Evolutionary conservation across 2,888 invertebrate genomes (phyloP), one percentile per base, ranked within the genome.

Genomic region (Agrochola circellaris): DNA sequence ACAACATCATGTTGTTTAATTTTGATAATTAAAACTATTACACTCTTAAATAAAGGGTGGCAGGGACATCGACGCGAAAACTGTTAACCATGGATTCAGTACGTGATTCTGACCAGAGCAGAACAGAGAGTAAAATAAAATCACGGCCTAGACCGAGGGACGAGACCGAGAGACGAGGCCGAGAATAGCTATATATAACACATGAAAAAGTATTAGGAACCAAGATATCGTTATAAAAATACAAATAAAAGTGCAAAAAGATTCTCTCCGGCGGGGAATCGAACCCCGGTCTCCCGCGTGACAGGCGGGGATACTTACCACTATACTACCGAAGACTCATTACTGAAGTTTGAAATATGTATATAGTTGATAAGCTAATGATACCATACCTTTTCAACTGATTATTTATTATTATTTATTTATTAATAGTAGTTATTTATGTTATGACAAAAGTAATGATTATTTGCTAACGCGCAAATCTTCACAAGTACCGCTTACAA

Each of bases 241-340:
- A 11, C 0, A 8, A n/a, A 13, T 8, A 42, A 48, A 79, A 65
- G 38, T 20, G 0, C 70, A 85, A 87, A 85, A 87, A 77, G 73
- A 54, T 34, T 65, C 94, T 94, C 95, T 94, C 95, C 96, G 96
- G 96, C 97, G 96, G 97, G 96, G 97, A 97, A 97, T 97, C 96
- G 96, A 97, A 97, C 97, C 96, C 96, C 96, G 96, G 97, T 97
- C 97, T 97, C 96, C 96, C 96, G 96, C 96, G 96, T 96, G 96
- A 97, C 96, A 97, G 96, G 97, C 97, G 96, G 97, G 86, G 82
- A 86, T 85, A 83, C 86, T 88, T 60, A 88, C 84, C 81, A 87
- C 88, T 87, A 87, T 87, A 88, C 87, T 88, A 87, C 88, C 87
- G 87, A 86, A 87, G 87, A 87, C 74, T 78, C 81, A 0, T 72